Conservation (phyloP, 1,140 invertebrate species). For the Drosophila sp. region DNA sequence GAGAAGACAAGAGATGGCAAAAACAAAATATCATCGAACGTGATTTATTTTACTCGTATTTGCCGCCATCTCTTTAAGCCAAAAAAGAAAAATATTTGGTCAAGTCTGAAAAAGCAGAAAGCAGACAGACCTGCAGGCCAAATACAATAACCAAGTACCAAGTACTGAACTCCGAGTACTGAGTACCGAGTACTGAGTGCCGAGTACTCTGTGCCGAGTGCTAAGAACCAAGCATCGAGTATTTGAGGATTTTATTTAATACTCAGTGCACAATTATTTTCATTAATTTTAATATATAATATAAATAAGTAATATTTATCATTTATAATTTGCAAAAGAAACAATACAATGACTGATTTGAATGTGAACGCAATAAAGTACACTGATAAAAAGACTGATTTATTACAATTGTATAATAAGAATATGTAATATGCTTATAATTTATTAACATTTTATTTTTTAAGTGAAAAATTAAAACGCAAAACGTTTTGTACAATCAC, state of each 20-base stretch:
- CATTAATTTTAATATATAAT: neutral
- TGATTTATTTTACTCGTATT: conserved; percentile 58
- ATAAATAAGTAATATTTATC: neutral
- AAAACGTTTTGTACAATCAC: no score
- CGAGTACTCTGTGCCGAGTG: no score
- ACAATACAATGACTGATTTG: neutral
- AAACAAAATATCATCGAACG: conserved; percentile 61
- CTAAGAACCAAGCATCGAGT: no score
- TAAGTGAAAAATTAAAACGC: no score
- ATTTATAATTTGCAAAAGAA: no score
- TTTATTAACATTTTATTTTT: no score
- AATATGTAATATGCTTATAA: no score
- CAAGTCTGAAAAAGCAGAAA: conserved; percentile 24
- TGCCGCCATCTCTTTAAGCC: conserved; percentile 67
- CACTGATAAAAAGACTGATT: neutral
- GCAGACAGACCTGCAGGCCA: conserved; percentile 12
- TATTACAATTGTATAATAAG: no score
- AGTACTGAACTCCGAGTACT: neutral
- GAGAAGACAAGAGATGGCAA: conserved; percentile 28
- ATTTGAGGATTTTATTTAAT: no score
- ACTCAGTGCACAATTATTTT: no score
- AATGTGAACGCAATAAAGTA: neutral
- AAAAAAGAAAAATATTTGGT: conserved; percentile 71
- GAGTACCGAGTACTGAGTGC: neutral
- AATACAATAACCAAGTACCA: neutral